phyloP scores from a whole-genome alignment of 2,797 vertebrate species.

The Argyrosomus regius region DNA sequence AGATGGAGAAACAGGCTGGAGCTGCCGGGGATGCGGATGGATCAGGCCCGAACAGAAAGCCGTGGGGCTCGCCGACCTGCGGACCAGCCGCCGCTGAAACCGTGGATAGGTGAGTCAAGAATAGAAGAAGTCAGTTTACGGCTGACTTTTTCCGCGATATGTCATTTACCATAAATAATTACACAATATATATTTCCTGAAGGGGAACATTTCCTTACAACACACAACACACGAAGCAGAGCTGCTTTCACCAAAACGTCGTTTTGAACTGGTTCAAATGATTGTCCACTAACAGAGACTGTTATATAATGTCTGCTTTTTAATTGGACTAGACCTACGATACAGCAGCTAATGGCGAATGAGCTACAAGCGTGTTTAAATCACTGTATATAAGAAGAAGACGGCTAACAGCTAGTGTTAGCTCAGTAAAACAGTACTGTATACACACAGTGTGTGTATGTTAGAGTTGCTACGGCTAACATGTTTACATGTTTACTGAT shows the following conservation, averaged over 20 bases:
- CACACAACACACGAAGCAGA: rapidly evolving
- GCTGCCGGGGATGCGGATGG: slow-evolving; percentile 49
- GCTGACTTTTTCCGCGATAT: not conserved
- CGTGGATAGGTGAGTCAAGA: slow-evolving; percentile 55
- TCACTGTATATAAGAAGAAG: not conserved
- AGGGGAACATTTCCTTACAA: not conserved
- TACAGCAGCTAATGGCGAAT: not conserved
- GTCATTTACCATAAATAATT: not conserved
- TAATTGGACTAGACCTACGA: not conserved
- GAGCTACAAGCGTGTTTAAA: not conserved
- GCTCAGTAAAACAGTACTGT: not conserved
- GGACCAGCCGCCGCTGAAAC: slow-evolving; percentile 8
- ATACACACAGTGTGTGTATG: no score
- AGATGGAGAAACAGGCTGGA: slow-evolving; percentile 71
- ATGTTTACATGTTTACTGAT: no score
- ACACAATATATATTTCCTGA: not conserved
- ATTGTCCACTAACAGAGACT: not conserved
- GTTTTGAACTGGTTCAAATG: not conserved
- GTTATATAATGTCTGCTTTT: not conserved
- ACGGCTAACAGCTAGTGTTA: not conserved
- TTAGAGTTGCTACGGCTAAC: no score
- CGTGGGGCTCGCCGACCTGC: slow-evolving; percentile 16
- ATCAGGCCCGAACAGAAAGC: slow-evolving; percentile 54
- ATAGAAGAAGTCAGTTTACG: not conserved
- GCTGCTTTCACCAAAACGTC: no score